Base-by-base conservation (phyloP, 2,797 vertebrate species). In the Oophaga sylvatica region DNA sequence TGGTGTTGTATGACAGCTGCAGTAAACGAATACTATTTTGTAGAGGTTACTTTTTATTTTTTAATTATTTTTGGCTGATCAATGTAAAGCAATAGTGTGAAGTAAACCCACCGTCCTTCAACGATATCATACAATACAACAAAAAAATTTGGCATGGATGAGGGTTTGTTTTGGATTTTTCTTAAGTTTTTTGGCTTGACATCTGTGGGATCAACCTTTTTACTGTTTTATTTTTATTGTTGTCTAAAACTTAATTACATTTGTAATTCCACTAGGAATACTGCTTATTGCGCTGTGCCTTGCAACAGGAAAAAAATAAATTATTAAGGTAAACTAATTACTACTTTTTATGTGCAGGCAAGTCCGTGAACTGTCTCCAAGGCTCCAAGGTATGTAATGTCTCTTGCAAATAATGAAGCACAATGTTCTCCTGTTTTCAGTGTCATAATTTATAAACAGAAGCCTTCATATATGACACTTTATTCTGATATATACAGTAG, bases 311-410 rank as follows among this genome's bases (percentile, higher is more conserved):
- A 63, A 84, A 90, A 63, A 90, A 90, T 90, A 88, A 89, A 91
- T 92, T 20, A 60, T 81, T 84, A 78, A 90, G 90, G 75, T n/a
- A 87, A 91, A 90, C 90, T 93, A 92, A 93, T 93, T 91, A 90
- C 41, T 89, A 75, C 26, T 90, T 90, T 93, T 92, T 93, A 79
- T 91, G 45, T 77, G 81, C 91, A 92, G 91, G 92, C 90, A 84
- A 83, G 87, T 92, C 68, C 89, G 78, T 91, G 91, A 90, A 90
- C 90, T 89, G 80, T 92, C 90, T 91, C 82, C 87, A 82, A 68
- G 90, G 90, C 89, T 87, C 85, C 84, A 87, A 93, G 90, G 89
- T 90, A 84, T 35, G 87, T 87, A 91, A 83, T 71, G 63, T 86
- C 48, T 82, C 31, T 57, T 77, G 26, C 35, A 65, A 83, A 87